phyloP scores from a whole-genome alignment of 2,888 invertebrate genomes.

The Herminia tarsipennalis region DNA sequence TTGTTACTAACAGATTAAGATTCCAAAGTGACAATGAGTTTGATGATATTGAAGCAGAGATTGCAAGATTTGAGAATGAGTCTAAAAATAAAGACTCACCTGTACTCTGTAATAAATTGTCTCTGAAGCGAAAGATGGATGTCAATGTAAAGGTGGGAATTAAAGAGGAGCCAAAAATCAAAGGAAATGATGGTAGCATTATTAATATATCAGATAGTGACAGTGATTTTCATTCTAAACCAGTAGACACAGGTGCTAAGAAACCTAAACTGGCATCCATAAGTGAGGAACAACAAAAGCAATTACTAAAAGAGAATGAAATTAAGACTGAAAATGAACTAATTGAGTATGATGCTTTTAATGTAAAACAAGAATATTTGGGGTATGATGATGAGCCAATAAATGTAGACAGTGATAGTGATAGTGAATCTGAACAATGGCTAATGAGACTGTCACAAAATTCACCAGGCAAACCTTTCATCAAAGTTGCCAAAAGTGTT shows the following conservation, averaged over 20 bases:
- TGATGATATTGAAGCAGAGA: constrained; percentile 55
- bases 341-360: constrained; percentile 68
- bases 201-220: constrained; percentile 66
- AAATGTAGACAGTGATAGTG: constrained; percentile 71
- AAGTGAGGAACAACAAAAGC: constrained; percentile 40
- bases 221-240: constrained; percentile 41
- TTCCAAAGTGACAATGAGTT: constrained; percentile 63
- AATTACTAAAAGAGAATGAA: constrained; percentile 38
- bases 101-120: constrained; percentile 38
- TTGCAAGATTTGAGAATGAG: constrained; percentile 44
- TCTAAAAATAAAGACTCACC: constrained; percentile 32
- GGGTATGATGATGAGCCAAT: constrained; percentile 72
- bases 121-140: constrained; percentile 62
- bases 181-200: constrained; percentile 42
- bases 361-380: constrained; percentile 73
- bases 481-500: constrained; percentile 45
- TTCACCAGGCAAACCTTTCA: constrained; percentile 71
- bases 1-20: constrained; percentile 52
- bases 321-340: constrained; percentile 64
- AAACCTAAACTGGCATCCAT: constrained; percentile 56
- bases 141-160: constrained; percentile 38
- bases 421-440: constrained; percentile 83
- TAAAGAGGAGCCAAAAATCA: constrained; percentile 30
- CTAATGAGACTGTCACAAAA: constrained; percentile 82
- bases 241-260: constrained; percentile 35